Percentiles rank a stretch among this genome's conserved stretches.
These are phyloP conservation scores for Istiophorus platypterus DNA, from an alignment of 2,113 vertebrate genomes.

Conservation along the genomic window DNA sequence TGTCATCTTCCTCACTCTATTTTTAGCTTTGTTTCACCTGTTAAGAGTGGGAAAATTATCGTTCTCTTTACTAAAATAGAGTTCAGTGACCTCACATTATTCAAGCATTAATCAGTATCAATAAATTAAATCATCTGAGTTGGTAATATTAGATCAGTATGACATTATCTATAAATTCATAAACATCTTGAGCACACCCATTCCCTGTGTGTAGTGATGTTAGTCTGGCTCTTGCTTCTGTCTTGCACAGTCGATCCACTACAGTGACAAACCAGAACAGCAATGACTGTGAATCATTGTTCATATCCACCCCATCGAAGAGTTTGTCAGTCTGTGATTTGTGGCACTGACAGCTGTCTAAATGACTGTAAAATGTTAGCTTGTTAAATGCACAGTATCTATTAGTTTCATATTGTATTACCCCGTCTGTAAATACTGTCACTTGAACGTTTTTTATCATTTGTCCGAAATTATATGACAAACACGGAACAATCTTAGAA, in stretches of 20 bases:
- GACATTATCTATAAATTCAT: too few species aligned
- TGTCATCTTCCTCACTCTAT: too few species aligned
- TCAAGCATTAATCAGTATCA: not conserved
- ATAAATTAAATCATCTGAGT: not conserved
- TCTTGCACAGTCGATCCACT: not conserved
- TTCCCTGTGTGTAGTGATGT: too few species aligned
- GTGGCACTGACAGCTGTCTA: not conserved
- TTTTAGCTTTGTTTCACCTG: not conserved
- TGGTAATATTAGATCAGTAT: not conserved
- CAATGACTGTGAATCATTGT: not conserved
- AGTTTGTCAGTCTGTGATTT: not conserved
- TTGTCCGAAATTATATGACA: not conserved
- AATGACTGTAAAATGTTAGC: constrained; percentile 5
- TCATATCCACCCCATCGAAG: not conserved
- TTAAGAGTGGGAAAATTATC: not conserved
- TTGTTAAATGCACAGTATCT: not conserved
- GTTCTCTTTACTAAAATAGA: not conserved
- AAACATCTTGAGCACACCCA: not conserved
- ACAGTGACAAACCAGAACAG: not conserved
- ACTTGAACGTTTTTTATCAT: not conserved
- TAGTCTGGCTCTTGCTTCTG: not conserved
- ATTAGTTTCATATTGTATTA: not conserved
- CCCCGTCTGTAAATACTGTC: not conserved
- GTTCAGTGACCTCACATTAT: not conserved
- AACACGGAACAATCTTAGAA: too few species aligned